Conservation (phyloP, 1,140 invertebrate species). For the Cotesia glomerata region DNA sequence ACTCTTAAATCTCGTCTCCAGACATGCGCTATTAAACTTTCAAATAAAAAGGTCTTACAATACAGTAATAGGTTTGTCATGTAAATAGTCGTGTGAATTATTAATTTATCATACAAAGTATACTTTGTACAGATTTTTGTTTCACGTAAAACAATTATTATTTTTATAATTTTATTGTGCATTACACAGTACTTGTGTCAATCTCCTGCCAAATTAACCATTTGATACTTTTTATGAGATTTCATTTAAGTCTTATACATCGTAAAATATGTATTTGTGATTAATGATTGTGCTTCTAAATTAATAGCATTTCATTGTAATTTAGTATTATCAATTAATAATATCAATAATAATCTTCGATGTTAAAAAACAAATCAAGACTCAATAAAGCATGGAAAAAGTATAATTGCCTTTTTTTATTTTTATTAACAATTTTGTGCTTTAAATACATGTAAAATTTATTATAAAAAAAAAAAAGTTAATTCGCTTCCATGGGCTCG, state of each 20-base stretch:
- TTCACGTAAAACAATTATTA: neutral
- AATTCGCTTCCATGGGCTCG: conserved; percentile 39
- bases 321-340: too few species aligned
- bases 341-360: too few species aligned
- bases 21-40: too few species aligned
- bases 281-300: too few species aligned
- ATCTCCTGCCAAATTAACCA: conserved; percentile 15
- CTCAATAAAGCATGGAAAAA: too few species aligned
- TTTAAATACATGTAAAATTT: neutral
- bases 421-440: too few species aligned
- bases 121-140: conserved; percentile 28
- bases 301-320: too few species aligned
- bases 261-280: too few species aligned
- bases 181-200: neutral
- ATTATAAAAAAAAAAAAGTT: conserved; percentile 28
- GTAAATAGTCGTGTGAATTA: conserved; percentile 26
- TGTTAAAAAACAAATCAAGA: too few species aligned
- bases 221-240: neutral
- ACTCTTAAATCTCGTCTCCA: too few species aligned
- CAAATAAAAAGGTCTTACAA: neutral
- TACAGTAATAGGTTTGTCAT: neutral
- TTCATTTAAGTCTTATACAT: neutral
- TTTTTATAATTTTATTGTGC: neutral
- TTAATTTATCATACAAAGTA: conserved; percentile 12
- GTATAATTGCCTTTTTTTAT: too few species aligned